phyloP scores from a whole-genome alignment of 1,140 invertebrate genomes.

The Cotesia glomerata region DNA sequence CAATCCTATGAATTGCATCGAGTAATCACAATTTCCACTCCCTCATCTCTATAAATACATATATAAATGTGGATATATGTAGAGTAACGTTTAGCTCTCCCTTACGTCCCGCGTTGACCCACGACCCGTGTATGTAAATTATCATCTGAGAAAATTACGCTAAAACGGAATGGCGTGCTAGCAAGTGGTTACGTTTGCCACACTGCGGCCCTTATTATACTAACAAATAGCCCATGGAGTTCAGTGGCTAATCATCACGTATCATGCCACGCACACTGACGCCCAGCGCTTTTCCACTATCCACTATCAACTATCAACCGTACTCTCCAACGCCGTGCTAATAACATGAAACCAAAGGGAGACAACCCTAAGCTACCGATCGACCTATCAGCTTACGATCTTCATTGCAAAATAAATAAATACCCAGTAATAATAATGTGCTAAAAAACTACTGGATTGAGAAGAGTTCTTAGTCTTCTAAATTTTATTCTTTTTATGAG shows the following conservation, averaged over 20 bases:
- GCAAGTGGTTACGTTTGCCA: slow-evolving; percentile 60
- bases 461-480: too few species aligned
- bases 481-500: too few species aligned
- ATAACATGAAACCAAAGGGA: neutral
- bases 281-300: slow-evolving; percentile 16
- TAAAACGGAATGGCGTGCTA: slow-evolving; percentile 61
- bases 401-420: neutral
- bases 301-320: neutral
- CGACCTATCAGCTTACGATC: neutral
- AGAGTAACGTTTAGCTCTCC: neutral
- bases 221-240: slow-evolving; percentile 63
- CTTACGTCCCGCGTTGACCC: slow-evolving; percentile 21
- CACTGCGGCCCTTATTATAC: slow-evolving; percentile 63
- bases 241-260: slow-evolving; percentile 61
- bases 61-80: neutral
- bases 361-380: neutral
- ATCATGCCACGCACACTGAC: slow-evolving; percentile 53
- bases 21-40: slow-evolving; percentile 35
- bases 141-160: slow-evolving; percentile 60
- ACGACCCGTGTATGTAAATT: slow-evolving; percentile 56
- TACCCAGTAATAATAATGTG: too few species aligned
- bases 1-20: slow-evolving; percentile 31
- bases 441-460: too few species aligned
- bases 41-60: neutral
- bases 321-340: neutral